These are phyloP conservation scores for Sesamia inferens DNA, from an alignment of 2,888 invertebrate genomes.

Conservation along the genomic window DNA sequence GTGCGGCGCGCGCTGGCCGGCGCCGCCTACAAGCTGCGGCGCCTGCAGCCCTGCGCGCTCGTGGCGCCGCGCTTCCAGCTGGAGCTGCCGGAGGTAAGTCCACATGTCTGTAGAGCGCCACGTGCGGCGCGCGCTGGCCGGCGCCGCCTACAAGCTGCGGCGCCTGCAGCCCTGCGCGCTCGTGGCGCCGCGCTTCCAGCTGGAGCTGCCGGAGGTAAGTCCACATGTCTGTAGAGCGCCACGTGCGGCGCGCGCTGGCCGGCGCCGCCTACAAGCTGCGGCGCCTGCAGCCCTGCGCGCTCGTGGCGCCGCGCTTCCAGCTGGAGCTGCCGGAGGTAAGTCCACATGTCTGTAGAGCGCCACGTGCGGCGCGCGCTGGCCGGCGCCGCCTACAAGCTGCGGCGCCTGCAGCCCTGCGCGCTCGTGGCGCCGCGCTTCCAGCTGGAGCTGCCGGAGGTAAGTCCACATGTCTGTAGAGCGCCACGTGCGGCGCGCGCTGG, in stretches of 20 bases:
- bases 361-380: conserved; percentile 89
- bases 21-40: conserved; percentile 96
- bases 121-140: conserved; percentile 90
- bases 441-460: conserved; percentile 95
- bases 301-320: conserved; percentile 94
- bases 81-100: conserved; percentile 94
- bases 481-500: conserved; percentile 87
- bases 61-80: conserved; percentile 95
- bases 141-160: conserved; percentile 96
- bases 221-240: conserved; percentile 72
- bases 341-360: conserved; percentile 70
- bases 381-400: conserved; percentile 96
- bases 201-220: conserved; percentile 95
- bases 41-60: conserved; percentile 96
- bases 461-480: conserved; percentile 71
- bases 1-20: conserved; percentile 91
- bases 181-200: conserved; percentile 94
- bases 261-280: conserved; percentile 97
- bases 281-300: conserved; percentile 95
- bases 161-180: conserved; percentile 96
- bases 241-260: conserved; percentile 90
- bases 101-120: conserved; percentile 74
- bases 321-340: conserved; percentile 95
- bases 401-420: conserved; percentile 96
- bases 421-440: conserved; percentile 95